Evolutionary conservation across 2,888 invertebrate species (phyloP), one percentile per base, ranked within the genome.

Genomic region (Cyclophora punctaria): DNA sequence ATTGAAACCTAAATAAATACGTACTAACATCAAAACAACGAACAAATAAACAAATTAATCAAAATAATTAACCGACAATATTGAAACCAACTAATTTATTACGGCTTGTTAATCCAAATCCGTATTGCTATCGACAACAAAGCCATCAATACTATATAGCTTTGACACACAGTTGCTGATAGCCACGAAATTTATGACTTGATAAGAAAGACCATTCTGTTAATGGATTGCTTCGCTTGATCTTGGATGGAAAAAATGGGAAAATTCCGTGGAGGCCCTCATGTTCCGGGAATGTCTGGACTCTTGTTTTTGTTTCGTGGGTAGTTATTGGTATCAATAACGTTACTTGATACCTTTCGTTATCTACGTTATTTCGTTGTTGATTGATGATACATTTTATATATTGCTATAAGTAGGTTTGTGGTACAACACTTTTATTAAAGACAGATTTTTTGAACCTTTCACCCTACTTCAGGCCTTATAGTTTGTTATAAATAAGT

Each of bases 161-260:
- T 66, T 69, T 76, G 76, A 75, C 73, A 66, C 63, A 60, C 64
- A 67, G 52, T 50, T 64, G 60, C 59, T 65, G 72, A 75, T 78
- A 73, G 70, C 66, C 51, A 53, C 57, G 46, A 62, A 81, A 83
- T 83, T 81, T 80, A 83, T 78, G 78, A 74, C 68, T 75, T 76
- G 80, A 83, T 83, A 82, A 79, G 71, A 67, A 69, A 67, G 67
- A 69, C 72, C 67, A 71, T 71, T 69, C 62, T 53, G 57, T 67
- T 78, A 83, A 82, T 82, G 79, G 80, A 82, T 81, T 80, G 77
- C 73, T 67, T 60, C 60, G 61, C 56, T 51, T 64, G 61, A 64
- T 56, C 54, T 56, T 53, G 54, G 47, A 54, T 49, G 53, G 50
- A 57, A 52, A 52, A 56, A 57, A 57, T 56, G 52, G 46, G 52